Conservation (phyloP, 35 echinoderm and acorn worm species). For the Amphiura filiformis region DNA sequence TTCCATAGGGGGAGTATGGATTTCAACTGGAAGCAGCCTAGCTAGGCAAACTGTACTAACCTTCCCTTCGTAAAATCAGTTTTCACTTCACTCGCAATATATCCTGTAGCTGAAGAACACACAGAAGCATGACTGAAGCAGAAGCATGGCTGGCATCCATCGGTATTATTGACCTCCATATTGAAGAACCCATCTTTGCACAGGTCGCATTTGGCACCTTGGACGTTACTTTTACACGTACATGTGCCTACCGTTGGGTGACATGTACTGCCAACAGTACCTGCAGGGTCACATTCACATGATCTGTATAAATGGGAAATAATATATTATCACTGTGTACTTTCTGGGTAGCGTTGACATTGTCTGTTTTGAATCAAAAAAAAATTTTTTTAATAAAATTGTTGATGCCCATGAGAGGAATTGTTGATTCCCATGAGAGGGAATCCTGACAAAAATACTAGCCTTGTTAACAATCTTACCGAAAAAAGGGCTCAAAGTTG, state of each 20-base stretch:
- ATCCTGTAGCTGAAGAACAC: constrained; percentile 63
- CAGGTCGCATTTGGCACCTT: constrained; percentile 80
- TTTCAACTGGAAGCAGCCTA: too few relatives aligned
- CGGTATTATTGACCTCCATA: constrained; percentile 39
- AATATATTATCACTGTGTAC: too few relatives aligned
- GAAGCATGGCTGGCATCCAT: constrained; percentile 88
- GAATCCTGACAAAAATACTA: too few relatives aligned
- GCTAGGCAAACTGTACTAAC: too few relatives aligned
- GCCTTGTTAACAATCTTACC: too few relatives aligned
- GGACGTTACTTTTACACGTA: constrained; percentile 68
- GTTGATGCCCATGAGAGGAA: background rate
- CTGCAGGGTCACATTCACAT: constrained; percentile 73
- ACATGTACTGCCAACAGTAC: constrained; percentile 48
- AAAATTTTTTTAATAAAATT: background rate
- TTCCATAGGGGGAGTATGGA: too few relatives aligned
- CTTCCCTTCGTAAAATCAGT: constrained; percentile 65
- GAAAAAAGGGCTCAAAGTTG: too few relatives aligned
- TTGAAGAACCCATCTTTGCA: constrained; percentile 71
- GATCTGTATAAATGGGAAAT: too few relatives aligned
- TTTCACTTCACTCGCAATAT: constrained; percentile 38
- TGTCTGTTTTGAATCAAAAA: too few relatives aligned
- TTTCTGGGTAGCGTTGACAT: too few relatives aligned
- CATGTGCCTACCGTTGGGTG: constrained; percentile 50
- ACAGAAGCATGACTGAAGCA: constrained; percentile 65
- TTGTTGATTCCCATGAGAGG: too few relatives aligned